phyloP scores from a whole-genome alignment of 92 coral and sea anemone species.

The Porites rus region DNA sequence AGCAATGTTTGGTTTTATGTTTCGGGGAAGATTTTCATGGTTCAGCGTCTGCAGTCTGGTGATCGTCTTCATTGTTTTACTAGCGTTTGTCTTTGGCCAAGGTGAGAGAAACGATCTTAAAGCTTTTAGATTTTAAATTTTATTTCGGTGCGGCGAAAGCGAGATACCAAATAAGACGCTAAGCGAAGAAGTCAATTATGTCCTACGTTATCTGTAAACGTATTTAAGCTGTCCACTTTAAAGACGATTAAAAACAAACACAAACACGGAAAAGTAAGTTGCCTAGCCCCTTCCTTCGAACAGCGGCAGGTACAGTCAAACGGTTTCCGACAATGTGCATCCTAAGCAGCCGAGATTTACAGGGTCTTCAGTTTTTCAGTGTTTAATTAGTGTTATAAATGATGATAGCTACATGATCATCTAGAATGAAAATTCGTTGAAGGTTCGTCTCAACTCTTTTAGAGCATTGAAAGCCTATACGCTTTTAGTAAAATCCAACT shows the following conservation, averaged over 20 bases:
- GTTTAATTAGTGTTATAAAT: too few relatives aligned
- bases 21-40: background rate
- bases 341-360: too few relatives aligned
- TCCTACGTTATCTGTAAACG: too few relatives aligned
- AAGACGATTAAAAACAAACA: too few relatives aligned
- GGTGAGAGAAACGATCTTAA: constrained; percentile 15
- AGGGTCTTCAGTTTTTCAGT: too few relatives aligned
- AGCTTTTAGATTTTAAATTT: too few relatives aligned
- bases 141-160: background rate
- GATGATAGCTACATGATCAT: too few relatives aligned
- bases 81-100: background rate
- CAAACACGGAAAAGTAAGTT: background rate
- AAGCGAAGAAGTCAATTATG: background rate
- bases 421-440: too few relatives aligned
- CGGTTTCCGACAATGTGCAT: too few relatives aligned
- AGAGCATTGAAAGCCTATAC: too few relatives aligned
- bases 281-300: background rate
- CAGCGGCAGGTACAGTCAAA: background rate
- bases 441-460: too few relatives aligned
- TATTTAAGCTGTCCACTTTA: background rate
- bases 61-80: constrained; percentile 4
- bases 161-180: background rate
- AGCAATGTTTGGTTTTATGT: background rate
- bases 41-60: background rate
- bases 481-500: too few relatives aligned